Evolutionary conservation across 2,797 vertebrate genomes (phyloP), one percentile per base, ranked within the genome.

Genomic region (Squalus acanthias): DNA sequence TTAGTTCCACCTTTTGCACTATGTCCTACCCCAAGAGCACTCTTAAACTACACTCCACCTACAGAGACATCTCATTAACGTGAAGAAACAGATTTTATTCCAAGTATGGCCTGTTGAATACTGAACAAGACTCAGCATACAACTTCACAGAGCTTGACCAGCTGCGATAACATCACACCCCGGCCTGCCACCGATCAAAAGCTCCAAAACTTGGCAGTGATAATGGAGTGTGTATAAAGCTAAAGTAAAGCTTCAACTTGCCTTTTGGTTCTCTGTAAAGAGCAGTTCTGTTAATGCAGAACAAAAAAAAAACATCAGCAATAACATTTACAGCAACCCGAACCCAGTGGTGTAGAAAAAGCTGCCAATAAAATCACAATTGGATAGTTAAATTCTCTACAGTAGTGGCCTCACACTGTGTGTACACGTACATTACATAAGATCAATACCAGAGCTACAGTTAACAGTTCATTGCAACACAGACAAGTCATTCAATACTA

Each of bases 281-380:
- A 29, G 69, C 50, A 57, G 24, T 17, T 76, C 12, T 92, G 26
- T 60, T 95, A 74, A 53, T 50, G 20, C 63, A 50, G 39, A 70
- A 92, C 17, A 1, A 92, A 92, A 65, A 69, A 24, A 39, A 94
- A 26, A 91, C 8, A 10, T 70, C 39, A 69, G 33, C 89, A 92
- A n/a, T 92, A 92, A n/a, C 33, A 65, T 65, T 65, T 15, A 60
- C 12, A 67, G 26, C 9, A 89, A n/a, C 9, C n/a, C 63, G 20
- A 63, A 46, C n/a, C 39, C 46, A 95, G 70, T 76, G 26, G 0
- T 76, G 39, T 74, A 60, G 50, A 60, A 57, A 57, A 76, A 76
- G 70, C 69, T 95, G 94, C 70, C 94, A 95, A 95, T 76, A 76
- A 76, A 72, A 95, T 76, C 29, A 74, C 94, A 95, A 95, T 33